phyloP scores from a whole-genome alignment of 1,140 invertebrate species.

The Zaprionus lachaisei region DNA sequence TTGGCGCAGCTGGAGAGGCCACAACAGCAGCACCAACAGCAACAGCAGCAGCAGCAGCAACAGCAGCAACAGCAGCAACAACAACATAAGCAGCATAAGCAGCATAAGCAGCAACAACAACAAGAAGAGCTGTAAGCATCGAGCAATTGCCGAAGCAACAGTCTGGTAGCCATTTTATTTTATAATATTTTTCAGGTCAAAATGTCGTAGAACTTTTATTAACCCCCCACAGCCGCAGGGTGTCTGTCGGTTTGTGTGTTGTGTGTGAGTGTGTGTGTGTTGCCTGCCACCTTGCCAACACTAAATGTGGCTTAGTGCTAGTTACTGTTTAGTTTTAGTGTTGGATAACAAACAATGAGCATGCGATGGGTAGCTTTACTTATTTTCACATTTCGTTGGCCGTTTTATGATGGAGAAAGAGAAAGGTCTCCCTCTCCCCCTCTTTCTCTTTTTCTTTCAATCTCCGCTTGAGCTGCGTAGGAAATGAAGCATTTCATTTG shows the following conservation, averaged over 20 bases:
- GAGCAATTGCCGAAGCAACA: slow-evolving; percentile 55
- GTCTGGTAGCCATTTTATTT: slow-evolving; percentile 76
- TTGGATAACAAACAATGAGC: slow-evolving; percentile 54
- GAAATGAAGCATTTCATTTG: background rate
- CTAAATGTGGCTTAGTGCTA: slow-evolving; percentile 10
- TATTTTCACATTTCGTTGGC: slow-evolving; percentile 12
- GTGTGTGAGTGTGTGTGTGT: slow-evolving; percentile 27
- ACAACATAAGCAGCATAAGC: background rate
- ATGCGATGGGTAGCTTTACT: slow-evolving; percentile 41
- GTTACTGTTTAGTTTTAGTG: slow-evolving; percentile 55
- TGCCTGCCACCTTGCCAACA: slow-evolving; percentile 2
- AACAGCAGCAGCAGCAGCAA: background rate
- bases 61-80: background rate
- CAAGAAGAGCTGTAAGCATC: background rate
- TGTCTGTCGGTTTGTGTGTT: slow-evolving; percentile 13
- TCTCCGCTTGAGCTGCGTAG: background rate
- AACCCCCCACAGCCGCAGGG: slow-evolving; percentile 56
- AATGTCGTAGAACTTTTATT: slow-evolving; percentile 81
- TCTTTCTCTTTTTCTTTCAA: background rate
- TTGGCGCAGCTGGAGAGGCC: slow-evolving; percentile 65
- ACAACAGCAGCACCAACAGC: slow-evolving; percentile 44
- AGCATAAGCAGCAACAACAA: slow-evolving; percentile 26
- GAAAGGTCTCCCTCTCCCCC: background rate
- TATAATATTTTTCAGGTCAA: slow-evolving; percentile 79
- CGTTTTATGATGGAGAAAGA: background rate